Conservation (phyloP, 1,140 invertebrate genomes). For the Hylaeus volcanicus region DNA sequence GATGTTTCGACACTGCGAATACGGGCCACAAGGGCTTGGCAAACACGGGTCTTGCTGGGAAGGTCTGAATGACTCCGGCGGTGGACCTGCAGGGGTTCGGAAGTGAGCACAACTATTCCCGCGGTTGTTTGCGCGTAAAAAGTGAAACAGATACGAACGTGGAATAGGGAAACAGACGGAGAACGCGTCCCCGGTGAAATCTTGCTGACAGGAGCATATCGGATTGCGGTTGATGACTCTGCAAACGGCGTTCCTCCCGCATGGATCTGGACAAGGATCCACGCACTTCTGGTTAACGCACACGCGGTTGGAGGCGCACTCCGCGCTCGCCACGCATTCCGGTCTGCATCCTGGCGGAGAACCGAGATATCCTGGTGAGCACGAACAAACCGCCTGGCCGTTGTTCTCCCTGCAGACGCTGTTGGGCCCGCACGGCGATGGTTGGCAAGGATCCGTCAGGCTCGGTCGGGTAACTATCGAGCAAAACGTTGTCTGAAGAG, state of each 20-base stretch:
- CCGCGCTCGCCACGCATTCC: slow-evolving; percentile 88
- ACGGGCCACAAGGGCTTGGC: slow-evolving; percentile 87
- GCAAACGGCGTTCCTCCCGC: slow-evolving; percentile 87
- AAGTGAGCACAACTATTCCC: slow-evolving; percentile 79
- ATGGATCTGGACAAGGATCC: slow-evolving; percentile 89
- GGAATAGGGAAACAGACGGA: slow-evolving; percentile 78
- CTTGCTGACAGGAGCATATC: slow-evolving; percentile 86
- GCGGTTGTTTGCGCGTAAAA: slow-evolving; percentile 70
- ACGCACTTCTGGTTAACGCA: slow-evolving; percentile 88
- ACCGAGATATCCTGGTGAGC: slow-evolving; percentile 86
- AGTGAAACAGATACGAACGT: slow-evolving; percentile 47
- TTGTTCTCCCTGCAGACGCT: slow-evolving; percentile 87
- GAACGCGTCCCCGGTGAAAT: slow-evolving; percentile 89
- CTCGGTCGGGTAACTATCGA: slow-evolving; percentile 17
- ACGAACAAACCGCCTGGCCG: slow-evolving; percentile 85
- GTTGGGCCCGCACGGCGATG: slow-evolving; percentile 91
- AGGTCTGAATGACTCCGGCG: slow-evolving; percentile 2
- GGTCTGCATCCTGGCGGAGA: slow-evolving; percentile 87
- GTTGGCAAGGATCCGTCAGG: slow-evolving; percentile 84
- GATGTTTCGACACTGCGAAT: slow-evolving; percentile 85
- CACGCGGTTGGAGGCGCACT: slow-evolving; percentile 87
- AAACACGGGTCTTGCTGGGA: slow-evolving; percentile 81
- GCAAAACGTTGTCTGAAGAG: not conserved
- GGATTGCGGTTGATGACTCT: slow-evolving; percentile 87
- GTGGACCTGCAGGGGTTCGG: slow-evolving; percentile 74